A percentile compares a stretch with the other conserved stretches of the same genome.
These are phyloP conservation scores for Myotis brandtii DNA, from an alignment of 2,113 vertebrate species.

Conservation along the genomic window DNA sequence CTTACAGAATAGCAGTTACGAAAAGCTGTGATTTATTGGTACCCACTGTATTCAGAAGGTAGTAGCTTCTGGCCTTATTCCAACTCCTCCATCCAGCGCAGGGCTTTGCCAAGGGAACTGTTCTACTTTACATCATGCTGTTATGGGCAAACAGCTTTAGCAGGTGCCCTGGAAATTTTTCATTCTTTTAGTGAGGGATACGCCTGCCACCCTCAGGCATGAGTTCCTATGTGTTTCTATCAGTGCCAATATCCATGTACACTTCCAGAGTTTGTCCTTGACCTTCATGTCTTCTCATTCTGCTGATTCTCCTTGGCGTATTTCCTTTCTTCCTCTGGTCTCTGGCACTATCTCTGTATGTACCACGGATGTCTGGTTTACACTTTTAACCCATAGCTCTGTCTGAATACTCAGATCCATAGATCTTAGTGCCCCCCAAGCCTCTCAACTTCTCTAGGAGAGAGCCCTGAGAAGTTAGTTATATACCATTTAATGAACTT, in stretches of 20 bases:
- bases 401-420: neutral
- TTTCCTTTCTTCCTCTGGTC: neutral
- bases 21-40: neutral
- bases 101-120: conserved; percentile 56
- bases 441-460: neutral
- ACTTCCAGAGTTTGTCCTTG: neutral
- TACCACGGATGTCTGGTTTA: neutral
- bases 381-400: neutral
- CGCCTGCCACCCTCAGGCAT: neutral
- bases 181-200: neutral
- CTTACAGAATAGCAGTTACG: neutral
- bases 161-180: conserved; percentile 57
- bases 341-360: neutral
- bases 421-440: neutral
- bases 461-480: neutral
- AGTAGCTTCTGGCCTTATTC: conserved; percentile 39
- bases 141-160: conserved; percentile 29
- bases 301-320: neutral
- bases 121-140: conserved; percentile 63
- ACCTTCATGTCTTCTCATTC: neutral
- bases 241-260: neutral
- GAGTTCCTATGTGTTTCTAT: neutral
- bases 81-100: conserved; percentile 45
- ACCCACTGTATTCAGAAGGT: neutral
- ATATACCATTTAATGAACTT: neutral